Percentiles rank a stretch among this genome's conserved stretches.
These are phyloP conservation scores for Apodemia zela DNA, from an alignment of 2,888 invertebrate genomes.

Conservation along the genomic window DNA sequence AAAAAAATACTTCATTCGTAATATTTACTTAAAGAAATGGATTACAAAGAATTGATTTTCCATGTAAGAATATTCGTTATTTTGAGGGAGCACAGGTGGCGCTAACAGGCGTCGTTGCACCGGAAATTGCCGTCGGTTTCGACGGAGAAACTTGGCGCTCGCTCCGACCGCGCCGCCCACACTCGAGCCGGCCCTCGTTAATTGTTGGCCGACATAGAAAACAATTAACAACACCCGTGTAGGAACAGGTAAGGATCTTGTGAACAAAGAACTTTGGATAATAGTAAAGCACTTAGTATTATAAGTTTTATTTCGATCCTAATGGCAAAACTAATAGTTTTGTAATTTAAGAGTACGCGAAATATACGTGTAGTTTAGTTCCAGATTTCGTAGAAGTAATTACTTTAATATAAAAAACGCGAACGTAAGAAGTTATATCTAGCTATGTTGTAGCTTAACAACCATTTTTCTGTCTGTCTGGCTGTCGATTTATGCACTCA, in stretches of 20 bases:
- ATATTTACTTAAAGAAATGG: no score
- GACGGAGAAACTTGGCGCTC: slow-evolving; percentile 45
- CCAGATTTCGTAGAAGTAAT: background rate
- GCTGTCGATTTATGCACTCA: no score
- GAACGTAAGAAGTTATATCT: no score
- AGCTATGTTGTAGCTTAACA: no score
- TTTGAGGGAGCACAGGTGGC: slow-evolving; percentile 57
- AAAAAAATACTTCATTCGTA: no score
- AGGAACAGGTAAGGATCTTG: slow-evolving; percentile 26
- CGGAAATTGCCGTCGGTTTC: slow-evolving; percentile 61
- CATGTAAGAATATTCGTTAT: slow-evolving; percentile 43
- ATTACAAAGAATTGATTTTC: slow-evolving; percentile 19
- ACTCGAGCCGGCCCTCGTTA: slow-evolving; percentile 43
- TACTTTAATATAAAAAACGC: background rate
- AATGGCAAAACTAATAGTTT: background rate
- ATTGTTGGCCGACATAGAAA: slow-evolving; percentile 57
- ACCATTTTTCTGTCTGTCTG: no score
- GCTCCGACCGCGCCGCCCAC: slow-evolving; percentile 41
- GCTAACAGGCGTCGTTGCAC: slow-evolving; percentile 53
- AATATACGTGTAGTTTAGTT: background rate
- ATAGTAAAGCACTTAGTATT: slow-evolving; percentile 2
- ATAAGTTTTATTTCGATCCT: background rate
- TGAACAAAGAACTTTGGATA: slow-evolving; percentile 17
- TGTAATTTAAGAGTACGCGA: background rate
- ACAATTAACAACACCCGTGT: slow-evolving; percentile 54